Conservation (phyloP, 30 jellyfish, hydroid and myxozoan genomes). For the Pelagia noctiluca region DNA sequence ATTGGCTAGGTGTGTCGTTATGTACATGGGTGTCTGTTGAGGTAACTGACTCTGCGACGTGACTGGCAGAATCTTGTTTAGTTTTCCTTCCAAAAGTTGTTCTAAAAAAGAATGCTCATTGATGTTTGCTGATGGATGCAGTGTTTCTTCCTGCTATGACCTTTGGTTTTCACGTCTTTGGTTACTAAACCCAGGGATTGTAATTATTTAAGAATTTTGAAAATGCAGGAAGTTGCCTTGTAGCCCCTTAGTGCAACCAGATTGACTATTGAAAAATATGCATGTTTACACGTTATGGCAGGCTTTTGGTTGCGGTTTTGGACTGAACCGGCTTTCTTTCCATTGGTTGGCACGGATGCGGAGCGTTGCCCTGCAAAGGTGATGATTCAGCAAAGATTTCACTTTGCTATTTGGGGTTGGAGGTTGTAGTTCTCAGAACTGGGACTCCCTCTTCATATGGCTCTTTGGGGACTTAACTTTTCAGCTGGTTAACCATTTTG, state of each 20-base stretch:
- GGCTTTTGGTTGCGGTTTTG: conserved; percentile 4
- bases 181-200: conserved; percentile 15
- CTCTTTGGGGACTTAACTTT: conserved; percentile 5
- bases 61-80: not conserved
- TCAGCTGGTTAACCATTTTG: conserved; percentile 8
- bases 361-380: conserved; percentile 19
- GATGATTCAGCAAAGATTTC: not conserved
- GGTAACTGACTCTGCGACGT: conserved; percentile 18
- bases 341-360: conserved; percentile 3
- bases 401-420: conserved; percentile 8
- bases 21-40: conserved; percentile 15
- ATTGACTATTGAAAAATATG: conserved; percentile 8
- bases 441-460: conserved; percentile 4
- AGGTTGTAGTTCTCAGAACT: not conserved
- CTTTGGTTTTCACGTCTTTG: conserved; percentile 21
- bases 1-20: conserved; percentile 24
- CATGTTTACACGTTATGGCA: conserved; percentile 3
- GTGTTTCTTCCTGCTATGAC: conserved; percentile 12
- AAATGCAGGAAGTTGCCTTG: conserved; percentile 20
- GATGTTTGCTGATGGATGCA: conserved; percentile 4
- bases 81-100: conserved; percentile 7
- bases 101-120: not conserved
- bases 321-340: not conserved
- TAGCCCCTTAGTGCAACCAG: conserved; percentile 27
- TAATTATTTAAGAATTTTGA: not conserved